Evolutionary conservation across 2,888 invertebrate species (phyloP).

Genomic region (Conchocele bisecta): DNA sequence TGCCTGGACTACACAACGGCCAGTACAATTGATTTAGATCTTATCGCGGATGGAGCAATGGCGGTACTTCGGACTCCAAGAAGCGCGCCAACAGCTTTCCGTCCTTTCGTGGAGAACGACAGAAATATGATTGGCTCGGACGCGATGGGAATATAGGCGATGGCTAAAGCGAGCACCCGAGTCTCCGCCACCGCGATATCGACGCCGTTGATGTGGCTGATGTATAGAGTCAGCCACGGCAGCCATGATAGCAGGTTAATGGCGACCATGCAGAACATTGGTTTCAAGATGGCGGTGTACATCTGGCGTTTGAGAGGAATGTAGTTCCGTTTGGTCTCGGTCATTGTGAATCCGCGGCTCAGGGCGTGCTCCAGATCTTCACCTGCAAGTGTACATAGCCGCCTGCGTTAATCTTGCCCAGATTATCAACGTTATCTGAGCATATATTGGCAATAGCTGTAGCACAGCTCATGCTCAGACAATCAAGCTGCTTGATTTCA

Average conservation of each 20-base stretch:
- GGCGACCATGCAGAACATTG: constrained; percentile 40
- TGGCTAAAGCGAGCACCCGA: constrained; percentile 19
- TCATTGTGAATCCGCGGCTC: too few relatives aligned
- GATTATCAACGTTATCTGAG: too few relatives aligned
- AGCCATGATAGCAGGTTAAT: constrained; percentile 16
- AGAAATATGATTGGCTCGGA: constrained; percentile 34
- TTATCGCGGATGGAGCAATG: too few relatives aligned
- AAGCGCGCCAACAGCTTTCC: constrained; percentile 9
- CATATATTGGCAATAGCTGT: too few relatives aligned
- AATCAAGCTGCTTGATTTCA: too few relatives aligned
- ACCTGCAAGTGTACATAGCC: too few relatives aligned
- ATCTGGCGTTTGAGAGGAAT: not conserved
- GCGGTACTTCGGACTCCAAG: not conserved
- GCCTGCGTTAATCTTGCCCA: too few relatives aligned
- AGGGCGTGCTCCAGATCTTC: too few relatives aligned
- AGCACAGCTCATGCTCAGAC: too few relatives aligned
- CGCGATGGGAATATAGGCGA: constrained; percentile 34
- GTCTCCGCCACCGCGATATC: constrained; percentile 8
- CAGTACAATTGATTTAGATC: too few relatives aligned
- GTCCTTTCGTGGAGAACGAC: constrained; percentile 36
- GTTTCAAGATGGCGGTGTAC: constrained; percentile 35
- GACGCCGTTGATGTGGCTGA: constrained; percentile 2
- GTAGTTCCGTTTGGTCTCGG: too few relatives aligned
- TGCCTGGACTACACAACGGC: too few relatives aligned
- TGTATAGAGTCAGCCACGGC: constrained; percentile 31